These are phyloP conservation scores for Antechinus stuartii DNA, from an alignment of 2,113 vertebrate genomes.

Conservation along the genomic window DNA sequence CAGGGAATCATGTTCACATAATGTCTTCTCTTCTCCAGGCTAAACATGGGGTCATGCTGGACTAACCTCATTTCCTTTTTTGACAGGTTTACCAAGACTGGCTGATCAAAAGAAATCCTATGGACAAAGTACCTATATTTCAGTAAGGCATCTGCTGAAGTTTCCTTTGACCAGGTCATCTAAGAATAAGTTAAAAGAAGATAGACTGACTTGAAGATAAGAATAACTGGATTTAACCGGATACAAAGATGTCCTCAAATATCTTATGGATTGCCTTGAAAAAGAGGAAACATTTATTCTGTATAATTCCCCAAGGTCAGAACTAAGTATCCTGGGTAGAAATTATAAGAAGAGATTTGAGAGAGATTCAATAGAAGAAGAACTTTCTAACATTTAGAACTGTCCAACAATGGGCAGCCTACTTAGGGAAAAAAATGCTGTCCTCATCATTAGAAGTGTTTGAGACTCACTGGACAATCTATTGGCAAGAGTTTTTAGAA, in stretches of 20 bases:
- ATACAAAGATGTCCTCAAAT: neutral
- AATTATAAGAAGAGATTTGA: neutral
- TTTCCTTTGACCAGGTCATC: neutral
- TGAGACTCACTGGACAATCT: neutral
- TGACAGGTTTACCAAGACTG: neutral
- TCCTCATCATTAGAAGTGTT: neutral
- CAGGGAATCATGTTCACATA: neutral
- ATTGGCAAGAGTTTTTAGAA: neutral
- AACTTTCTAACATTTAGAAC: neutral
- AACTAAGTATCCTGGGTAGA: neutral
- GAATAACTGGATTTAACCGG: neutral
- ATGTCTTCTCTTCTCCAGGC: neutral
- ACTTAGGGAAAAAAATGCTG: neutral
- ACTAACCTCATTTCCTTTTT: neutral
- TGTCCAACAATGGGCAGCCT: neutral
- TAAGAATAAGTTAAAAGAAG: neutral
- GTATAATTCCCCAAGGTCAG: neutral
- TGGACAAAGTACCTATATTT: neutral
- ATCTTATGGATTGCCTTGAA: neutral
- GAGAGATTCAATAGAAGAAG: neutral
- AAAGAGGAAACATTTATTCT: neutral
- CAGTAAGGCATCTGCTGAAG: neutral
- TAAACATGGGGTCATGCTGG: neutral
- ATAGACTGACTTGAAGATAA: neutral
- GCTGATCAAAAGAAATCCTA: neutral